These are phyloP conservation scores for Galerucella calmariensis DNA, from an alignment of 2,888 invertebrate species.

Conservation along the genomic window DNA sequence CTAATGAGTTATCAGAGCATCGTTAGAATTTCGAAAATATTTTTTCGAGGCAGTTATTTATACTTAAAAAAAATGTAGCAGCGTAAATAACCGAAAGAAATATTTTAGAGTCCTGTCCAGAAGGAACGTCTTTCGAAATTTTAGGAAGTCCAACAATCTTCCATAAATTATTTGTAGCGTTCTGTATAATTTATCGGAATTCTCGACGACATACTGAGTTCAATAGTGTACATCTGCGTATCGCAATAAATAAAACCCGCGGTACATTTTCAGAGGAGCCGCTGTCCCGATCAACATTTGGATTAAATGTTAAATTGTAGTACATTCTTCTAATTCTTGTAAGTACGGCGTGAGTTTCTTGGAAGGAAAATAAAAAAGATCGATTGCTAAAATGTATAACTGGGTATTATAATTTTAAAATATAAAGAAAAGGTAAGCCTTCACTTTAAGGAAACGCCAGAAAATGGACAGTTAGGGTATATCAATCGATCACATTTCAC, in stretches of 20 bases:
- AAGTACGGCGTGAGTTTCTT: slow-evolving; percentile 51
- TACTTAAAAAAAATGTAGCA: slow-evolving; percentile 16
- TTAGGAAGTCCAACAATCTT: slow-evolving; percentile 48
- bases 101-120: slow-evolving; percentile 12
- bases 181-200: slow-evolving; percentile 59
- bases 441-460: no score
- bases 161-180: slow-evolving; percentile 56
- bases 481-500: no score
- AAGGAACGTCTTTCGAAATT: slow-evolving; percentile 39
- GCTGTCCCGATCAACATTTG: slow-evolving; percentile 60
- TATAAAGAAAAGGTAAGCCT: no score
- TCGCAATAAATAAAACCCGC: slow-evolving; percentile 55
- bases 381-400: not conserved
- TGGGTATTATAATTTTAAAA: no score
- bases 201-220: slow-evolving; percentile 53
- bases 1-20: not conserved
- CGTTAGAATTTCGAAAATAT: not conserved
- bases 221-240: slow-evolving; percentile 56
- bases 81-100: slow-evolving; percentile 3
- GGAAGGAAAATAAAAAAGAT: slow-evolving; percentile 42
- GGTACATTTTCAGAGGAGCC: slow-evolving; percentile 46
- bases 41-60: not conserved
- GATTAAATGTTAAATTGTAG: slow-evolving; percentile 61
- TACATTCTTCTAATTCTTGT: slow-evolving; percentile 60
- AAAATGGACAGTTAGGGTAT: no score